Evolutionary conservation across 2,113 vertebrate genomes (phyloP).

Genomic region (Dasyprocta punctata): DNA sequence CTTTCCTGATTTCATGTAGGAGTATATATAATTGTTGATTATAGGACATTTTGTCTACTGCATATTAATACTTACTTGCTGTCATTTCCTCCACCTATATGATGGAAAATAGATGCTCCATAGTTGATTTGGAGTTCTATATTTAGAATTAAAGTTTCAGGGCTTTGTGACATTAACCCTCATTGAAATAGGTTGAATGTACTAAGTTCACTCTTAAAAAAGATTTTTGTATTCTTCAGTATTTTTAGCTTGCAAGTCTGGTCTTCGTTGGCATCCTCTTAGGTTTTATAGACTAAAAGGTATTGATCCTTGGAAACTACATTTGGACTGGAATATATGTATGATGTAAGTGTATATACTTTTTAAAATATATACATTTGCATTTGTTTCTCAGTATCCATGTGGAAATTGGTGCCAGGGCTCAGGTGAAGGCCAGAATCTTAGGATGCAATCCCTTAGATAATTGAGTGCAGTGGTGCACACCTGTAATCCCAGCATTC

Average conservation of each 20-base stretch:
- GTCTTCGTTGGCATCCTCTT: background rate
- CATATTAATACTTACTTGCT: conserved; percentile 13
- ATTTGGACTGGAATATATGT: background rate
- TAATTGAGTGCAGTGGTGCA: background rate
- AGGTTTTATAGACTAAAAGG: background rate
- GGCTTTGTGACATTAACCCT: background rate
- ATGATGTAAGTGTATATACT: background rate
- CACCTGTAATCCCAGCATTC: background rate
- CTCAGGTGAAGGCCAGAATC: background rate
- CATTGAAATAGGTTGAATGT: background rate
- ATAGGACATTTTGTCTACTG: background rate
- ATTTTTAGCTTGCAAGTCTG: conserved; percentile 15
- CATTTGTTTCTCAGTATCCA: background rate
- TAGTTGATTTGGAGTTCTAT: background rate
- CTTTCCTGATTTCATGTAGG: background rate
- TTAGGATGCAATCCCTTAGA: background rate
- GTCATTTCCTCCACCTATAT: background rate
- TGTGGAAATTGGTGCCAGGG: too few species aligned
- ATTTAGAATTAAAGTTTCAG: conserved; percentile 34
- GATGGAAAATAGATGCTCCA: background rate
- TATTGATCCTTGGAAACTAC: conserved; percentile 35
- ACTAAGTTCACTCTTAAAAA: background rate
- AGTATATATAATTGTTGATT: background rate
- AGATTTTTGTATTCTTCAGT: background rate
- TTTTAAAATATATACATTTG: background rate